Percentiles rank a stretch among this genome's conserved stretches.
Conservation (phyloP, 2,888 invertebrate species). For the Euclidia mi region DNA sequence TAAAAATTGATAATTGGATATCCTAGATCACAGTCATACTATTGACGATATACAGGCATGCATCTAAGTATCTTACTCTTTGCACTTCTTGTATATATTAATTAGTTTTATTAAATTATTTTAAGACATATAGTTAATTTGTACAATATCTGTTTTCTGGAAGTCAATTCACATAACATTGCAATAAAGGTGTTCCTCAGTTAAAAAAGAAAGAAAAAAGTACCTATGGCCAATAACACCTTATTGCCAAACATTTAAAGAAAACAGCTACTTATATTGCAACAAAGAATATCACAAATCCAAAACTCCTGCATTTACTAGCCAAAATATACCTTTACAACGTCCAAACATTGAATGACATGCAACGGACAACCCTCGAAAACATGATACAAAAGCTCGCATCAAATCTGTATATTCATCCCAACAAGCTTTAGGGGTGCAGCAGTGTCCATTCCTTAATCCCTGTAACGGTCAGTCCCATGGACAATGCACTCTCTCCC, state of each 20-base stretch:
- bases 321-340: too few relatives aligned
- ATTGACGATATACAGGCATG: too few relatives aligned
- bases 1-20: too few relatives aligned
- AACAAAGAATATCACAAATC: background rate
- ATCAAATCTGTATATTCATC: conserved; percentile 17
- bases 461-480: conserved; percentile 51
- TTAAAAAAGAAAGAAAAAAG: too few relatives aligned
- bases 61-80: too few relatives aligned
- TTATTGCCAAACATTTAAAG: background rate
- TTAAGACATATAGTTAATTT: too few relatives aligned
- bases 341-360: background rate
- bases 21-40: too few relatives aligned
- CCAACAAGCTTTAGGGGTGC: conserved; percentile 25
- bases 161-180: too few relatives aligned
- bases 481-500: conserved; percentile 52
- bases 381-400: background rate
- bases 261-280: background rate
- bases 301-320: background rate
- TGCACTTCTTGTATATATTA: too few relatives aligned
- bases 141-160: too few relatives aligned
- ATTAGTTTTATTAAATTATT: too few relatives aligned
- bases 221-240: background rate
- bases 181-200: too few relatives aligned
- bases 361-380: background rate
- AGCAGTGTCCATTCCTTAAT: conserved; percentile 26